Percentiles rank a stretch among this genome's conserved stretches.
These are phyloP conservation scores for Polydrusus cervinus DNA, from an alignment of 2,888 invertebrate species.

Conservation along the genomic window DNA sequence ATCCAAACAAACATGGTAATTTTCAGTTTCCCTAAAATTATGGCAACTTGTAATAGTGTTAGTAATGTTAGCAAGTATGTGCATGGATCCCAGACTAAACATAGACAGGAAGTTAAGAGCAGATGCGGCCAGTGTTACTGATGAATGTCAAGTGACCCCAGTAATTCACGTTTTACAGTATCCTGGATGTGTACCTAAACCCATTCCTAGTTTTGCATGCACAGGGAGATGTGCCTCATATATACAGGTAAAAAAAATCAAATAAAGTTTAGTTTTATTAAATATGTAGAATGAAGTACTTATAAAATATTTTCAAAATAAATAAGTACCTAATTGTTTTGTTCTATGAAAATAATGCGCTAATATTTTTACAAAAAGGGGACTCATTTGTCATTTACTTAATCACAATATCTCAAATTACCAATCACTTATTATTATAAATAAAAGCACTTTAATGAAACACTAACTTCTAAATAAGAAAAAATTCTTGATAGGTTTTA, in stretches of 20 bases:
- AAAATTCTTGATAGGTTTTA: no score
- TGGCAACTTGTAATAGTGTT: slow-evolving; percentile 56
- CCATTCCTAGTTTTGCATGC: slow-evolving; percentile 94
- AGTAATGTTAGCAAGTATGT: slow-evolving; percentile 66
- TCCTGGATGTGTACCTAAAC: slow-evolving; percentile 93
- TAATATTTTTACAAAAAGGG: no score
- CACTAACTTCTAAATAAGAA: no score
- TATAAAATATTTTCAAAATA: no score
- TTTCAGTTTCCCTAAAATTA: slow-evolving; percentile 44
- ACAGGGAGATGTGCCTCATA: slow-evolving; percentile 93
- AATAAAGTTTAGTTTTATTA: no score
- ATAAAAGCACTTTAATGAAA: no score
- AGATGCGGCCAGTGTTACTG: slow-evolving; percentile 72
- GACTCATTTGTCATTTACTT: no score
- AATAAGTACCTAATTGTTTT: no score
- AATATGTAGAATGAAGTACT: no score
- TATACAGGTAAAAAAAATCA: slow-evolving; percentile 80
- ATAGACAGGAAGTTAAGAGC: slow-evolving; percentile 58
- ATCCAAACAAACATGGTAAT: not conserved
- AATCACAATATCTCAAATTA: no score
- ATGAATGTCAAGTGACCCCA: slow-evolving; percentile 93
- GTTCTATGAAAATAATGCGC: no score
- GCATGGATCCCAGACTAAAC: slow-evolving; percentile 66
- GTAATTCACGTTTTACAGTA: slow-evolving; percentile 93
- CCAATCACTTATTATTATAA: no score